These are phyloP conservation scores for Plectropomus leopardus DNA, from an alignment of 2,113 vertebrate species.

Conservation along the genomic window DNA sequence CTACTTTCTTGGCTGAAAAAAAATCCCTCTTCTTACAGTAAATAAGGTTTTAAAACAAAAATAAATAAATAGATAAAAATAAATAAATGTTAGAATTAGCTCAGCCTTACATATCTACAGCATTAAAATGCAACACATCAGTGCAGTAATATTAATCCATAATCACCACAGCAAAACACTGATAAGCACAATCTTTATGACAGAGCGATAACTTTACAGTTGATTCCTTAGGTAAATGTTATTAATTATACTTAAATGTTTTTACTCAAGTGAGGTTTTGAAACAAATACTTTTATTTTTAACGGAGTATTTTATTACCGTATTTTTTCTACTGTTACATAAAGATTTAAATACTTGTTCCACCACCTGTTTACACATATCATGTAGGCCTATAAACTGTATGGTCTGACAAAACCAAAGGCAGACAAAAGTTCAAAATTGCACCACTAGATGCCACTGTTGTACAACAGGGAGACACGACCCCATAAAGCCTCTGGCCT, in stretches of 20 bases:
- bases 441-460: constrained; percentile 75
- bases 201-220: not conserved
- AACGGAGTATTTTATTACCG: not conserved
- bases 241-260: not conserved
- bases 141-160: not conserved
- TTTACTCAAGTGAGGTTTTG: not conserved
- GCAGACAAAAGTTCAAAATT: not conserved
- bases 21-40: too few species aligned
- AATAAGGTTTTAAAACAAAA: too few species aligned
- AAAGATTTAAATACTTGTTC: not conserved
- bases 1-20: too few species aligned
- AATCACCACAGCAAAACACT: not conserved
- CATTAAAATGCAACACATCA: not conserved
- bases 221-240: not conserved
- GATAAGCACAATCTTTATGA: not conserved
- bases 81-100: not conserved
- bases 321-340: not conserved
- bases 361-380: not conserved
- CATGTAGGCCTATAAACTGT: not conserved
- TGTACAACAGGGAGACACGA: constrained; percentile 11
- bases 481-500: not conserved
- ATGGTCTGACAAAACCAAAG: not conserved
- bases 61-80: not conserved
- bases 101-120: too few species aligned
- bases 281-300: not conserved